These are phyloP conservation scores for Mormoops blainvillei DNA, from an alignment of 2,113 vertebrate species.

Conservation along the genomic window DNA sequence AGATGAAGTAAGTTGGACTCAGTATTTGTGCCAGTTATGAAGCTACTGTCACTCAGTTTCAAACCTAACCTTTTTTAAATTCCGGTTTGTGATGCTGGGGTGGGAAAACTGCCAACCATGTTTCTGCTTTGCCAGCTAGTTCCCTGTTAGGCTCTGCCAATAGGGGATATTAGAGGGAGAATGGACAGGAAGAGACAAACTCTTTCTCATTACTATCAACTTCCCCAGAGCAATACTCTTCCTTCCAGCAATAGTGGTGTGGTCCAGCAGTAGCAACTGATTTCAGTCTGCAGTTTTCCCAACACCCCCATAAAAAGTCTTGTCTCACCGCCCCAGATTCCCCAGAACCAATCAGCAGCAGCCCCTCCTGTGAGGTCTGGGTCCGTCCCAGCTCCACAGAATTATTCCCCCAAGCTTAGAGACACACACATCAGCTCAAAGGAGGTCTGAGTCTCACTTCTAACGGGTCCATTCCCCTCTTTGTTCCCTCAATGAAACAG, in stretches of 20 bases:
- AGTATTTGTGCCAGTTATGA: neutral
- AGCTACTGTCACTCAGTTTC: neutral
- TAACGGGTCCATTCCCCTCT: neutral
- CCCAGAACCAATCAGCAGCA: neutral
- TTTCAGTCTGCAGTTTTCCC: neutral
- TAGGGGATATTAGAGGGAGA: neutral
- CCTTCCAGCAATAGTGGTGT: neutral
- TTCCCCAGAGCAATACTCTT: neutral
- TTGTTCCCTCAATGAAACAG: neutral
- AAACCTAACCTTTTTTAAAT: slow-evolving; percentile 9
- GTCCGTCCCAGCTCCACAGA: neutral
- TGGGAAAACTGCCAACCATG: neutral
- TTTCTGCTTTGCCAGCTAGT: neutral
- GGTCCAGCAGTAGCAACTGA: neutral
- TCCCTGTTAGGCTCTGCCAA: neutral
- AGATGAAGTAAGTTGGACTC: neutral
- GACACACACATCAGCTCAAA: neutral
- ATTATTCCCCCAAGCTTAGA: neutral
- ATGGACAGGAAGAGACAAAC: neutral
- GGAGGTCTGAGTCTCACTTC: neutral
- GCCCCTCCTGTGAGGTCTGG: neutral
- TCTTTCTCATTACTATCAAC: neutral
- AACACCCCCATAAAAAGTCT: neutral
- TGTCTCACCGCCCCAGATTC: neutral
- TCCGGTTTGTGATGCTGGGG: neutral